Conservation (phyloP, 2,113 vertebrate genomes). For the Chionodraco myersi region DNA sequence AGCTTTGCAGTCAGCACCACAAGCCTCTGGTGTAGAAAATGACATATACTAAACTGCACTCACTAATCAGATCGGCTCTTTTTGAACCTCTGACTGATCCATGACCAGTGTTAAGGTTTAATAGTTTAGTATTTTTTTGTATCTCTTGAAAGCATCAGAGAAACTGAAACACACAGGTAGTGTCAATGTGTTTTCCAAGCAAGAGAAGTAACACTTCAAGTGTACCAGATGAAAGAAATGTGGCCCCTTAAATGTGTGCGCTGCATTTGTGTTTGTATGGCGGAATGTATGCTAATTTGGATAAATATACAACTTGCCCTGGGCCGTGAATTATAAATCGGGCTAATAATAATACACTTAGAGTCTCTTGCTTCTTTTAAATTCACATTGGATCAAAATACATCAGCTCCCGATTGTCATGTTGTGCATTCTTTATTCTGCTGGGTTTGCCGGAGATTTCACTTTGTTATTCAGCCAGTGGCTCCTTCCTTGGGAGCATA, state of each 20-base stretch:
- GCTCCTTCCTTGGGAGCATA: conserved; percentile 76
- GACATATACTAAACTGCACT: conserved; percentile 41
- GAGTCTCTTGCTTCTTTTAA: conserved; percentile 68
- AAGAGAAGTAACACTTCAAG: not conserved
- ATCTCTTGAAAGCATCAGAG: conserved; percentile 15
- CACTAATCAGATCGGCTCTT: conserved; percentile 56
- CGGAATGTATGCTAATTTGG: conserved; percentile 72
- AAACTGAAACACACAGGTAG: conserved; percentile 9
- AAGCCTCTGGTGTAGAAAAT: conserved; percentile 58
- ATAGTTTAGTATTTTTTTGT: not conserved
- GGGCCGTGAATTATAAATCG: conserved; percentile 75
- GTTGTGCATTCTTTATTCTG: conserved; percentile 59
- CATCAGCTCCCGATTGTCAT: conserved; percentile 70
- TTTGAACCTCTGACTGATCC: conserved; percentile 46
- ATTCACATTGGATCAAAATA: conserved; percentile 77
- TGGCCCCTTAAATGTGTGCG: conserved; percentile 42
- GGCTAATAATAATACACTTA: conserved; percentile 69
- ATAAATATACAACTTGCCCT: conserved; percentile 78
- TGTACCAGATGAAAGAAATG: conserved; percentile 31
- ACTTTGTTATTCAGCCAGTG: conserved; percentile 79
- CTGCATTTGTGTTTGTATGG: conserved; percentile 52
- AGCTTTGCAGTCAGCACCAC: conserved; percentile 32
- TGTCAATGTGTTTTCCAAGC: conserved; percentile 30
- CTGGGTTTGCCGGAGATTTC: conserved; percentile 61
- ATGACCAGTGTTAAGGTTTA: conserved; percentile 38